Percentiles rank a stretch among this genome's conserved stretches.
Conservation (phyloP, 2,113 vertebrate species). For the Corythaeola cristata region DNA sequence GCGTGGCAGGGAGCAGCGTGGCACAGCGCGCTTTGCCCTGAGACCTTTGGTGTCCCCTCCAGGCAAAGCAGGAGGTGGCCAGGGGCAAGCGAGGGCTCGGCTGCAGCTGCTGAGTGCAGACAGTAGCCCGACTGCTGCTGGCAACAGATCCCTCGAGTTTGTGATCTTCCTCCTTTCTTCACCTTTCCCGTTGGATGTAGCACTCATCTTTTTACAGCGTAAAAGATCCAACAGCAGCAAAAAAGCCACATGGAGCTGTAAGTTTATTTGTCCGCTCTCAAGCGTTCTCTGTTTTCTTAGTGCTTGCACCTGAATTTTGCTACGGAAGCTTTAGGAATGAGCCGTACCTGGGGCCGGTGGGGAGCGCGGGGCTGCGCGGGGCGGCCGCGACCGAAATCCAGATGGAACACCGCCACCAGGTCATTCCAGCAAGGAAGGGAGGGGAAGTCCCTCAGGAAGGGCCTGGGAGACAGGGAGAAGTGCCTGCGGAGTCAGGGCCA, state of each 20-base stretch:
- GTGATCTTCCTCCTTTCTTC: neutral
- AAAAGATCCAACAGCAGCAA: neutral
- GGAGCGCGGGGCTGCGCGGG: no score
- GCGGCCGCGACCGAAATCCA: neutral
- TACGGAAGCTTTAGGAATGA: neutral
- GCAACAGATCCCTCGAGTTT: neutral
- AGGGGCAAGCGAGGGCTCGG: fast-evolving
- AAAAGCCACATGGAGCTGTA: neutral
- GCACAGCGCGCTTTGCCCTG: neutral
- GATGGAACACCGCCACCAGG: fast-evolving
- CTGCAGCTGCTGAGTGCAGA: neutral
- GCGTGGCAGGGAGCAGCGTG: neutral
- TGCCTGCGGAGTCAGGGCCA: fast-evolving
- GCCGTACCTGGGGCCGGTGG: no score
- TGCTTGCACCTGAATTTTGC: neutral
- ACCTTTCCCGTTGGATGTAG: neutral
- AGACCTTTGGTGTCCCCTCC: neutral
- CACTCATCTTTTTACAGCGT: fast-evolving
- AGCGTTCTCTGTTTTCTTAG: neutral
- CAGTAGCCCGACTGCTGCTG: fast-evolving
- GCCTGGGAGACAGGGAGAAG: fast-evolving
- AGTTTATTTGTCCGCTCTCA: neutral
- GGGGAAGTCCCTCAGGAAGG: neutral
- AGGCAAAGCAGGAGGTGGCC: neutral
- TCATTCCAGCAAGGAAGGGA: neutral